Evolutionary conservation across 2,797 vertebrate genomes (phyloP), one percentile per base, ranked within the genome.

Genomic region (Ctenopoma kingsleyae): DNA sequence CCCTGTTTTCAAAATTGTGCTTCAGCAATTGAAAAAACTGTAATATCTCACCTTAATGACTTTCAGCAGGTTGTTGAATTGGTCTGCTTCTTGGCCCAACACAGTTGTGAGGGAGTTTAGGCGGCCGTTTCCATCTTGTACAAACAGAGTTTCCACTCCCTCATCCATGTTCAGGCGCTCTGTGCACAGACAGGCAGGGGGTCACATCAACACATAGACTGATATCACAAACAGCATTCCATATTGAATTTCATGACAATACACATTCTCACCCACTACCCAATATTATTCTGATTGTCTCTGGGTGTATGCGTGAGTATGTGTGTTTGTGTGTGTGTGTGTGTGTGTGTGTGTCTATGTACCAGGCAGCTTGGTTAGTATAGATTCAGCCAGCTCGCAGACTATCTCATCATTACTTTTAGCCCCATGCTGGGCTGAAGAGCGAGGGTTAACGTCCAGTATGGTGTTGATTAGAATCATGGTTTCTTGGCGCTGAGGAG

Each of bases 81-180:
- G 91, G 82, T 96, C 95, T 49, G 93, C 85, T 91, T 97, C 96
- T 81, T 97, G 96, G 58, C 93, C 93, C 36, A 96, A 89, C 38
- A 97, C 94, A 0, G 94, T 96, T 43, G 95, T 97, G 62, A 97
- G 82, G 22, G 95, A 96, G 86, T 95, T 94, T n/a, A 95, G 27
- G 2, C 94, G 93, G 12, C 93, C 93, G 6, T 92, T 91, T 22
- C 76, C 53, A 23, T 97, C 95, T 60, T 75, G 92, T 30, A 78
- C 9, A 76, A 95, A 96, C 55, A 97, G 86, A 51, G 44, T 74
- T 66, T 96, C 94, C 0, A 72, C 64, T 2, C 95, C 94, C 15
- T 46, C 67, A 1, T 96, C 95, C 93, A 96, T 95, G 32, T 93
- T 83, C 63, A 97, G 82, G 17, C 63, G 70, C 70, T 92, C 96